Conservation (phyloP, 2,797 vertebrate species). For the Pitangus sulphuratus region DNA sequence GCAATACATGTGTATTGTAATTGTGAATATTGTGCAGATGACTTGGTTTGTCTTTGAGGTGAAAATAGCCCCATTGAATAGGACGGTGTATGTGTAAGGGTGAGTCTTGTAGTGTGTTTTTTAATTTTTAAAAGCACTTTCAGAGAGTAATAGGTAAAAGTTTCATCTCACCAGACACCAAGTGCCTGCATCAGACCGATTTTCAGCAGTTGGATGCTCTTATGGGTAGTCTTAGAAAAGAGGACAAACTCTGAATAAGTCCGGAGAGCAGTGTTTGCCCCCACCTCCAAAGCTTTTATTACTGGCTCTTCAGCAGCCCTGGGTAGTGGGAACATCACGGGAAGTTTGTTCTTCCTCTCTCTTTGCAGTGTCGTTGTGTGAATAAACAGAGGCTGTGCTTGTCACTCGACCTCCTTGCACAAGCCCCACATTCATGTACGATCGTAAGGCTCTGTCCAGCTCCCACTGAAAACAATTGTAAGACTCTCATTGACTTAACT, state of each 20-base stretch:
- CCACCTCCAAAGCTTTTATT: not conserved
- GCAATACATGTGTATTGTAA: not conserved
- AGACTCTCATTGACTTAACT: not conserved
- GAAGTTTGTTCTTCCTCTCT: conserved; percentile 31
- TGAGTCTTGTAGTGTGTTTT: not conserved
- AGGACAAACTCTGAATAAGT: not conserved
- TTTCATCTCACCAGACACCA: not conserved
- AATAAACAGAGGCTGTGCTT: conserved; percentile 4
- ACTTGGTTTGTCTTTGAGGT: not conserved
- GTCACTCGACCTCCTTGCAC: not conserved
- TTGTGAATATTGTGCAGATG: not conserved
- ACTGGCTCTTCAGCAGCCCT: not conserved
- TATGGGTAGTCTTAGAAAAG: not conserved
- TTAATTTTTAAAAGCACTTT: not conserved
- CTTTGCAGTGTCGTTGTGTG: not conserved
- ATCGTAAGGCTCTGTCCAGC: not conserved
- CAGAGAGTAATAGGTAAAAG: not conserved
- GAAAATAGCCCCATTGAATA: not conserved
- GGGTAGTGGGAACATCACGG: not conserved
- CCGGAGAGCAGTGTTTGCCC: not conserved
- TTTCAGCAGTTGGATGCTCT: not conserved
- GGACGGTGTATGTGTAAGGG: not conserved
- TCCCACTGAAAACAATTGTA: not conserved
- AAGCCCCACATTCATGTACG: not conserved
- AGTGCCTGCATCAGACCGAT: not conserved